Percentiles rank a stretch among this genome's conserved stretches.
Evolutionary conservation across 2,888 invertebrate species (phyloP).

Genomic region (Drosophila monieri): DNA sequence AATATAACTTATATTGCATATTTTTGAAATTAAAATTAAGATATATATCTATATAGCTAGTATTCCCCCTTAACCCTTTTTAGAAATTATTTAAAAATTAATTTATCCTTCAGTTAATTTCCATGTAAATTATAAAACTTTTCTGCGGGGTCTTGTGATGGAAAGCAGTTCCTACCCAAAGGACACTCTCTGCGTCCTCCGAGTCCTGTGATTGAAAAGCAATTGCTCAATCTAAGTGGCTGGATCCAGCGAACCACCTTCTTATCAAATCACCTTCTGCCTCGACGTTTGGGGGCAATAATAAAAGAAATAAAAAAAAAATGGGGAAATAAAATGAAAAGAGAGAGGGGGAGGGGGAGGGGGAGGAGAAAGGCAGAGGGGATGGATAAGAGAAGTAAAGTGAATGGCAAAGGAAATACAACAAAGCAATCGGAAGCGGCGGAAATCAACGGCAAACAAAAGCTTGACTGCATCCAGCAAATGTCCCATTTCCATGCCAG

Average conservation of each 20-base stretch:
- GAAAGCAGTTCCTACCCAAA: constrained; percentile 1
- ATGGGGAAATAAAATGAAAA: not conserved
- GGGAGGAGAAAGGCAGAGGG: constrained; percentile 7
- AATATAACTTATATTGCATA: too few species aligned
- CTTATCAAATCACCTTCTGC: constrained; percentile 46
- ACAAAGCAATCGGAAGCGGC: constrained; percentile 75
- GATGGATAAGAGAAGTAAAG: not conserved
- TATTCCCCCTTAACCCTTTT: not conserved
- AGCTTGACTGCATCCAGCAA: constrained; percentile 59
- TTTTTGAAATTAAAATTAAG: too few species aligned
- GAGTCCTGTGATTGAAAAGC: constrained; percentile 24
- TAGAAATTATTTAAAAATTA: not conserved
- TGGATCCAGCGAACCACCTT: constrained; percentile 18
- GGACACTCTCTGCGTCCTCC: constrained; percentile 17
- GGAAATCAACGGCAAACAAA: constrained; percentile 76
- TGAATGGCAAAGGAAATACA: constrained; percentile 40
- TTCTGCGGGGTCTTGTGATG: not conserved
- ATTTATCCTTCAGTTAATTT: not conserved
- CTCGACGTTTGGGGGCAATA: constrained; percentile 51
- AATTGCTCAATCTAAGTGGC: constrained; percentile 41
- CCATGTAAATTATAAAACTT: constrained; percentile 4
- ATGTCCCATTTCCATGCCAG: constrained; percentile 32
- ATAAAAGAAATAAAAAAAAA: constrained; percentile 26
- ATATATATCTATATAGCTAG: not conserved
- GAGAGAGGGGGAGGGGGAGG: not conserved